Evolutionary conservation across 2,797 vertebrate genomes (phyloP).

Genomic region (Lutjanus argentimaculatus): DNA sequence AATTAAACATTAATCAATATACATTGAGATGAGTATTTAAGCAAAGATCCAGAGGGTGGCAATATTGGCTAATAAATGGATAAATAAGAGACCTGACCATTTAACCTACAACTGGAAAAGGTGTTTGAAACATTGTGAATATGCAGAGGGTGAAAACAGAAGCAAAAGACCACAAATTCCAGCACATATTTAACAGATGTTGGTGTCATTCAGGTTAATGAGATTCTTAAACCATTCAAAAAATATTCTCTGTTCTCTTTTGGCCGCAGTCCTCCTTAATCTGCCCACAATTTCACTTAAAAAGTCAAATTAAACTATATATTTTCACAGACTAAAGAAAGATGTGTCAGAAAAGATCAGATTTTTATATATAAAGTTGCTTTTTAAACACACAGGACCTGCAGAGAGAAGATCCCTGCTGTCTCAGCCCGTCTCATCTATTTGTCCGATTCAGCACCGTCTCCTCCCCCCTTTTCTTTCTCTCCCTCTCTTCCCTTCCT

Average conservation of each 20-base stretch:
- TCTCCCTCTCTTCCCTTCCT: conserved; percentile 24
- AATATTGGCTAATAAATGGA: conserved; percentile 24
- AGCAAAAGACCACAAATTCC: background rate
- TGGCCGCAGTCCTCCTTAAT: background rate
- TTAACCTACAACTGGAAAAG: background rate
- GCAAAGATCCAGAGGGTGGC: conserved; percentile 19
- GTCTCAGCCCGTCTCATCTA: conserved; percentile 72
- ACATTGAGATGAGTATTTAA: background rate
- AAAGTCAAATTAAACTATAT: background rate
- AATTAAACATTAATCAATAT: background rate
- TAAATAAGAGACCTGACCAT: background rate
- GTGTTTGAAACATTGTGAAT: background rate
- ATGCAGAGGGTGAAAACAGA: background rate
- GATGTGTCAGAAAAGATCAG: background rate
- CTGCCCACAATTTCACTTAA: no score
- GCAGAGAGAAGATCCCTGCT: conserved; percentile 77
- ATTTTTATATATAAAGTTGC: background rate
- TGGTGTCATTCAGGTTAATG: background rate
- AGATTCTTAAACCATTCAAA: background rate
- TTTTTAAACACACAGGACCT: conserved; percentile 12
- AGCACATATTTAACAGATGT: background rate
- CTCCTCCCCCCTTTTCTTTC: conserved; percentile 14
- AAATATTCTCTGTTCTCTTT: no score
- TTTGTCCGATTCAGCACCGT: conserved; percentile 41
- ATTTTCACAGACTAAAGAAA: background rate